These are phyloP conservation scores for Palaemon carinicauda DNA, from an alignment of 1,140 invertebrate genomes.

Conservation along the genomic window DNA sequence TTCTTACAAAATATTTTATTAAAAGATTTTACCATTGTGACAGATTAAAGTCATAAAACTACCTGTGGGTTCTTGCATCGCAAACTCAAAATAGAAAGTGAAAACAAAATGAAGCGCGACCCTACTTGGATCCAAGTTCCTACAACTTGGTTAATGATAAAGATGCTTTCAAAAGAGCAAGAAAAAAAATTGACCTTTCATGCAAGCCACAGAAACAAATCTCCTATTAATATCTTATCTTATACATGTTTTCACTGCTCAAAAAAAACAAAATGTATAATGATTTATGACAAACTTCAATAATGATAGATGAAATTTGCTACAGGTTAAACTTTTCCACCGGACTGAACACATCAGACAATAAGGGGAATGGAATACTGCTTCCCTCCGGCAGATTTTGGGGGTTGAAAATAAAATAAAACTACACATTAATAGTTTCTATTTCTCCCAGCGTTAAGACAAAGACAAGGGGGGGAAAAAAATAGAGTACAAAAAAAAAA, in stretches of 20 bases:
- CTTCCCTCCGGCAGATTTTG: too few species aligned
- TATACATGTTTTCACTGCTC: conserved; percentile 20
- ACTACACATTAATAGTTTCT: too few species aligned
- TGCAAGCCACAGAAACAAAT: conserved; percentile 46
- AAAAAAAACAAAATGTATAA: conserved; percentile 46
- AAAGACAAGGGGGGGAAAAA: not conserved
- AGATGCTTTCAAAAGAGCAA: too few species aligned
- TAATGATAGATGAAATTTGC: conserved; percentile 28
- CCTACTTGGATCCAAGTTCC: conserved; percentile 14
- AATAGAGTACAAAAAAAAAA: conserved; percentile 16
- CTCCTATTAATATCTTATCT: conserved; percentile 32
- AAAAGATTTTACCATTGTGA: conserved; percentile 51
- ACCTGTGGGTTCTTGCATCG: conserved; percentile 42
- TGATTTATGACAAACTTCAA: conserved; percentile 48
- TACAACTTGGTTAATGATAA: too few species aligned
- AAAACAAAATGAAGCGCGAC: conserved; percentile 12
- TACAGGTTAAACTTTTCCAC: conserved; percentile 31
- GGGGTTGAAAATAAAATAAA: too few species aligned
- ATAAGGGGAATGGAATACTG: not conserved
- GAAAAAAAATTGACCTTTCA: not conserved
- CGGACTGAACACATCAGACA: conserved; percentile 43
- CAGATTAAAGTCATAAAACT: conserved; percentile 36
- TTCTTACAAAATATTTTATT: conserved; percentile 54
- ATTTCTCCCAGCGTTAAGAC: too few species aligned
- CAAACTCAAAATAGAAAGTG: conserved; percentile 28